A percentile compares a stretch with the other conserved stretches of the same genome.
Conservation (phyloP, 1,140 invertebrate genomes). For the Drosophila murphyi region DNA sequence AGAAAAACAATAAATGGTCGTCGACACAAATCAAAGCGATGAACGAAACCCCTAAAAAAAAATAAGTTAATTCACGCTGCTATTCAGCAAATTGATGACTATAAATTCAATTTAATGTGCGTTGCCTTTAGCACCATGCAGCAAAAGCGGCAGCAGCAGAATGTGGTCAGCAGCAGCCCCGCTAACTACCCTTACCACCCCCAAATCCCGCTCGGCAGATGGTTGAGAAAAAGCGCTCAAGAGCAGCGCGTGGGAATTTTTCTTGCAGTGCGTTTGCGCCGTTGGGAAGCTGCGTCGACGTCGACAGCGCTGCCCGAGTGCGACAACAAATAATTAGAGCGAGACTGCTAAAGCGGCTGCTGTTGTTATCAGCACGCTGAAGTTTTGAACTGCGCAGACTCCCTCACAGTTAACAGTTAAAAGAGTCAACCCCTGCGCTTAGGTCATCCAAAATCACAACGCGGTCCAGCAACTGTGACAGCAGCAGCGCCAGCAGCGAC, state of each 20-base stretch:
- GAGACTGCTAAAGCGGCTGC: conserved; percentile 35
- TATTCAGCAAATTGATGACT: conserved; percentile 80
- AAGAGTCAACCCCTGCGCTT: conserved; percentile 51
- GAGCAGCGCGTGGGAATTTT: conserved; percentile 51
- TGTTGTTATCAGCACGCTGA: conserved; percentile 49
- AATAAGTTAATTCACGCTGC: conserved; percentile 75
- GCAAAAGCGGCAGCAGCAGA: conserved; percentile 17
- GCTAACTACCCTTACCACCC: background rate
- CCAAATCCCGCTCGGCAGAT: background rate
- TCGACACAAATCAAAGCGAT: conserved; percentile 67
- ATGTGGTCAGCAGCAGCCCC: conserved; percentile 37
- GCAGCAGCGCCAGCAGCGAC: conserved; percentile 23
- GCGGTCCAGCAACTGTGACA: conserved; percentile 52
- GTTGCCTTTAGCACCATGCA: conserved; percentile 62
- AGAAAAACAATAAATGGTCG: conserved; percentile 76
- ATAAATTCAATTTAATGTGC: conserved; percentile 83
- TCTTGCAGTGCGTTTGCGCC: conserved; percentile 62
- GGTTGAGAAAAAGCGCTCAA: conserved; percentile 43
- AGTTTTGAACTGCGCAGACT: conserved; percentile 57
- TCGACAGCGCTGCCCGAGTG: conserved; percentile 25
- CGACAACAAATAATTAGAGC: conserved; percentile 58
- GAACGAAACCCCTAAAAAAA: conserved; percentile 44
- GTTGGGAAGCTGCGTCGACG: conserved; percentile 25
- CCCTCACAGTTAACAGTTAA: conserved; percentile 26
- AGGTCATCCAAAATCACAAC: conserved; percentile 55